phyloP scores from a whole-genome alignment of 2,888 invertebrate species.

The Hyalella azteca region DNA sequence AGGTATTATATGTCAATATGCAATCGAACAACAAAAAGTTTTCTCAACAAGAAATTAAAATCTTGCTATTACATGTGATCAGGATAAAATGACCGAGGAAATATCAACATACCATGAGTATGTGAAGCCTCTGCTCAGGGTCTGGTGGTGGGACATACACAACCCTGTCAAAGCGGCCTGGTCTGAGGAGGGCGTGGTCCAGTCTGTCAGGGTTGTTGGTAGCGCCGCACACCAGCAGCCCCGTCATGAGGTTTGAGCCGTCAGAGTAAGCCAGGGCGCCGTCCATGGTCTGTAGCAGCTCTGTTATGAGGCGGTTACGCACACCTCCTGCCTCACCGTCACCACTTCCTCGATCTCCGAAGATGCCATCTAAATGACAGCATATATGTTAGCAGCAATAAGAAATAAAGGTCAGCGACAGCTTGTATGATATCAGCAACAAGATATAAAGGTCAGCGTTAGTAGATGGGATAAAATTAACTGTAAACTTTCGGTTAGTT shows the following conservation, averaged over 20 bases:
- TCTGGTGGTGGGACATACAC: conserved; percentile 5
- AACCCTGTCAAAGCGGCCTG: conserved; percentile 71
- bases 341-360: not conserved
- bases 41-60: too few relatives aligned
- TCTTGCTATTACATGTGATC: too few relatives aligned
- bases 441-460: too few relatives aligned
- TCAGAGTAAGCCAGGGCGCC: not conserved
- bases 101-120: not conserved
- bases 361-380: conserved; percentile 6
- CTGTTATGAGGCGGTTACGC: not conserved
- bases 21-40: too few relatives aligned
- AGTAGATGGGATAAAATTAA: too few relatives aligned
- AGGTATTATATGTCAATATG: too few relatives aligned
- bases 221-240: conserved; percentile 77
- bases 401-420: too few relatives aligned
- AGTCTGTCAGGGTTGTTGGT: conserved; percentile 96
- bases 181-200: conserved; percentile 89
- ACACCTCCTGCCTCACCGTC: not conserved
- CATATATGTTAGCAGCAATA: too few relatives aligned
- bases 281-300: conserved; percentile 10
- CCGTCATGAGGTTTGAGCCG: conserved; percentile 31
- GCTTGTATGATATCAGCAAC: too few relatives aligned
- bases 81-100: too few relatives aligned
- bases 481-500: too few relatives aligned
- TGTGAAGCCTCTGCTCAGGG: not conserved